A percentile compares a stretch with the other conserved stretches of the same genome.
Evolutionary conservation across 2,113 vertebrate genomes (phyloP).

Genomic region (Gnathonemus echidnorhynchus): DNA sequence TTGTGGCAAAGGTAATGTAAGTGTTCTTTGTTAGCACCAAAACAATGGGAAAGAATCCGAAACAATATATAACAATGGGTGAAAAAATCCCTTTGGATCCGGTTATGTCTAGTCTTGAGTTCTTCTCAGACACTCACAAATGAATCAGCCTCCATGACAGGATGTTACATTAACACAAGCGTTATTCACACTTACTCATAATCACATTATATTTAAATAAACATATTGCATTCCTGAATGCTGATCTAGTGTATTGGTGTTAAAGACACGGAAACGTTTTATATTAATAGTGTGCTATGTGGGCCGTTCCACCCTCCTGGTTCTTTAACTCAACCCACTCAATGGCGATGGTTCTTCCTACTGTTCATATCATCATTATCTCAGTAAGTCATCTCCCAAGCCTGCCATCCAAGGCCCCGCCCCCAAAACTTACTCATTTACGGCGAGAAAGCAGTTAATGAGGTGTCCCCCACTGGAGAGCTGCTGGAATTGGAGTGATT

Average conservation of each 20-base stretch:
- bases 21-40: slow-evolving; percentile 1
- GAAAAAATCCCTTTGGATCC: neutral
- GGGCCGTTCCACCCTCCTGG: neutral
- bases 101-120: neutral
- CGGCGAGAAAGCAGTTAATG: slow-evolving; percentile 37
- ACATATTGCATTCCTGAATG: neutral
- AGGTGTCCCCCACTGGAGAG: slow-evolving; percentile 37
- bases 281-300: neutral
- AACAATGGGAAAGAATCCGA: neutral
- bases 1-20: neutral
- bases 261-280: neutral
- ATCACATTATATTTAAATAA: neutral
- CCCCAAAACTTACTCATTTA: slow-evolving; percentile 20
- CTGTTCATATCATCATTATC: neutral
- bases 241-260: neutral
- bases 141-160: neutral
- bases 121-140: neutral
- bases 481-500: slow-evolving; percentile 39
- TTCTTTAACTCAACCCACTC: neutral
- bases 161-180: neutral
- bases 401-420: neutral
- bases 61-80: neutral
- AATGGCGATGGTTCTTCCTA: neutral
- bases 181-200: neutral
- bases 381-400: neutral